Evolutionary conservation across 2,113 vertebrate species (phyloP), one percentile per base, ranked within the genome.

Genomic region (Hemibagrus wyckioides): DNA sequence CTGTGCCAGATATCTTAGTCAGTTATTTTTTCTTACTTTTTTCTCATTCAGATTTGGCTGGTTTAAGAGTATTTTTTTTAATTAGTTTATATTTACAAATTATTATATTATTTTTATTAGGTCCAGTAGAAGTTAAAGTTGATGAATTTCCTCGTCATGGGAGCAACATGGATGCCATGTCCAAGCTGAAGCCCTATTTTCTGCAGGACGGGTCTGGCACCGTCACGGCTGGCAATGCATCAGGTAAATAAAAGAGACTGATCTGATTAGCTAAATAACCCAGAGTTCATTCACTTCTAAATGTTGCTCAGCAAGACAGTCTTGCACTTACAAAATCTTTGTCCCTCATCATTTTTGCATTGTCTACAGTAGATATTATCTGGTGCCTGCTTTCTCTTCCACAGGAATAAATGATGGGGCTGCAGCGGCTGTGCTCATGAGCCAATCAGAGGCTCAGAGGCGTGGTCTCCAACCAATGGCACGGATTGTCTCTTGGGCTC

Each of bases 131-230:
- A 92, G 95, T 99, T 85, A 97, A 95, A 89, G 84, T 85, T 15
- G 98, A 99, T 65, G 98, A 99, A 92, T 96, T 97, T 92, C 98
- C 97, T 86, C 97, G 96, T 10, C 97, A 96, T 0, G 97, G 97
- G 77, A 97, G 96, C 93, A 97, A 85, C 89, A 81, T 96, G 25
- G 97, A 97, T 86, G 89, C 91, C 6, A 48, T 99, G 95, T 92
- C 95, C 61, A 98, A 98, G 90, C 93, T 99, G 21, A 97, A 96
- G 92, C 96, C 98, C 4, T 97, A 92, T 92, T 99, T 99, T 86
- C 56, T 99, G 36, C 97, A 95, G 1, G 96, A 97, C 13, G 94
- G 95, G 50, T 97, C 95, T 0, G 98, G 97, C 30, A 98, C 97
- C 0, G 96, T 99, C 87, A 99, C 98, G 0, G 90, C 98, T 57